Evolutionary conservation across 2,113 vertebrate species (phyloP).

Genomic region (Acanthochromis polyacanthus): DNA sequence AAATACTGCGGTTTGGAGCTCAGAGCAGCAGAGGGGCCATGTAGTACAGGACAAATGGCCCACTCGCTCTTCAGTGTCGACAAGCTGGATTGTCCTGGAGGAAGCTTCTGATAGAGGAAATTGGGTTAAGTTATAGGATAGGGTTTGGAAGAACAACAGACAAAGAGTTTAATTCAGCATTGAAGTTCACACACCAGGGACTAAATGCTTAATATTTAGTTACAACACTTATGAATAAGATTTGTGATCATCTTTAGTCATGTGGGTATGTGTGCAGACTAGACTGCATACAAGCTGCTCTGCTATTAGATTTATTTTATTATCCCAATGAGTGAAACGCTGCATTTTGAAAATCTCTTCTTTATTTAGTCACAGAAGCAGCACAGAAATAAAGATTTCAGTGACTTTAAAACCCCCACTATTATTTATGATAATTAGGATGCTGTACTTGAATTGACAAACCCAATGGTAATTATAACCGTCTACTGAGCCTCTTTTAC

Average conservation of each 20-base stretch:
- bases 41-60: conserved; percentile 29
- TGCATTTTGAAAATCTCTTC: too few relatives aligned
- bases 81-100: conserved; percentile 13
- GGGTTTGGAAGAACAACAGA: neutral
- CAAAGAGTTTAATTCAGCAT: neutral
- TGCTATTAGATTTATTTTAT: too few relatives aligned
- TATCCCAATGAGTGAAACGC: too few relatives aligned
- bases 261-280: too few relatives aligned
- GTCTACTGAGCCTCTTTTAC: too few relatives aligned
- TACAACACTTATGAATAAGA: neutral
- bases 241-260: neutral
- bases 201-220: neutral
- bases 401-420: too few relatives aligned
- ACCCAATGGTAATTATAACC: too few relatives aligned
- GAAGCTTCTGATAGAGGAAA: conserved; percentile 13
- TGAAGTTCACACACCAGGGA: neutral
- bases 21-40: conserved; percentile 16
- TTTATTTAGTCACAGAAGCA: too few relatives aligned
- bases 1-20: conserved; percentile 35
- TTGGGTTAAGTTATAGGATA: neutral
- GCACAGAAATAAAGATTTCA: too few relatives aligned
- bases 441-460: too few relatives aligned
- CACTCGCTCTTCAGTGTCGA: conserved; percentile 35
- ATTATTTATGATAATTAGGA: too few relatives aligned
- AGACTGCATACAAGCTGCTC: too few relatives aligned